Percentiles rank a stretch among this genome's conserved stretches.
These are phyloP conservation scores for Gymnopithys bicolor DNA, from an alignment of 2,797 vertebrate species.

Conservation along the genomic window DNA sequence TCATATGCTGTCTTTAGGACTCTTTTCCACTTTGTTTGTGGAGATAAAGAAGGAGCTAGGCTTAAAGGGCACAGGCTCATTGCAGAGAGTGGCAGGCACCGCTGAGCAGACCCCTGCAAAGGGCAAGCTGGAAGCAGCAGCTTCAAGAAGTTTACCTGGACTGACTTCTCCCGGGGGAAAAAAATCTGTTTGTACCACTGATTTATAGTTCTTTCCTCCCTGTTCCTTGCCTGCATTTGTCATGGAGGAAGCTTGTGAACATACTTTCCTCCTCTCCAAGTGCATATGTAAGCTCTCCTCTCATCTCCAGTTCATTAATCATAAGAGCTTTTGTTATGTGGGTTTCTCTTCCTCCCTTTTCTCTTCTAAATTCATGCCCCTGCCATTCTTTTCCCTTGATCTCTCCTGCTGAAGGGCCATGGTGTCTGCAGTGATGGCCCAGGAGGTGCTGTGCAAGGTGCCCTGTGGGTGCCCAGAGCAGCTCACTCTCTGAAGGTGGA, in stretches of 20 bases:
- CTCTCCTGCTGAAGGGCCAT: accelerated
- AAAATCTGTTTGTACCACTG: not conserved
- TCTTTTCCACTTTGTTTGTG: not conserved
- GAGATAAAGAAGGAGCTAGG: not conserved
- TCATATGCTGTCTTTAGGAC: not conserved
- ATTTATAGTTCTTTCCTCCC: slow-evolving; percentile 36
- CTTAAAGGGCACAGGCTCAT: not conserved
- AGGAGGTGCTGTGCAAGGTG: not conserved
- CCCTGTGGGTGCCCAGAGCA: not conserved
- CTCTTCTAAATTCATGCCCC: not conserved
- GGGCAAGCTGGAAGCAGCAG: not conserved
- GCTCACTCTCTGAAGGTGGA: not conserved
- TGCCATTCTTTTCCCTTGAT: not conserved
- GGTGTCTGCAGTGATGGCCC: accelerated
- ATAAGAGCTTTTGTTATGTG: not conserved
- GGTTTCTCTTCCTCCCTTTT: not conserved
- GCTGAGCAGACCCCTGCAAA: not conserved
- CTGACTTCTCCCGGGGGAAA: not conserved
- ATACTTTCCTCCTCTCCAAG: slow-evolving; percentile 25
- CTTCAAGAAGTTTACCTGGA: not conserved
- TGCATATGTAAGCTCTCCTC: slow-evolving; percentile 22
- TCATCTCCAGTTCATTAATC: slow-evolving; percentile 25
- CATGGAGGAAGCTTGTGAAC: slow-evolving; percentile 2
- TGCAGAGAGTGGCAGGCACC: not conserved
- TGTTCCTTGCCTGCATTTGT: slow-evolving; percentile 10